Percentiles rank a stretch among this genome's conserved stretches.
Evolutionary conservation across 2,113 vertebrate genomes (phyloP).

Genomic region (Rostratula benghalensis): DNA sequence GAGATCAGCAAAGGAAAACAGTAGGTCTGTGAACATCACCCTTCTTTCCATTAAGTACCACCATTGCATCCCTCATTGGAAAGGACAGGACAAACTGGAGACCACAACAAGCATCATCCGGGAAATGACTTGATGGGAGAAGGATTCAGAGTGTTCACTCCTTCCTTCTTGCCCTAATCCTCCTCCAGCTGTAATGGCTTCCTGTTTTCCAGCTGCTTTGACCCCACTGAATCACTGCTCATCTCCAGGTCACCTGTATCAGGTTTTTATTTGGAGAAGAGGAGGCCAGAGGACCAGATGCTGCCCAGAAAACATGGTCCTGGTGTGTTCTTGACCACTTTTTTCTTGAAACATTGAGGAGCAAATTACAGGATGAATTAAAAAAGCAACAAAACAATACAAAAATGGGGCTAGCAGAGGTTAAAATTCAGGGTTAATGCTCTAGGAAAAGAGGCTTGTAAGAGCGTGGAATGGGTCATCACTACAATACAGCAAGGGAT

Average conservation of each 20-base stretch:
- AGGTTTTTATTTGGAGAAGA: background rate
- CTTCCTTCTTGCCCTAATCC: background rate
- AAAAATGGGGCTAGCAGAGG: background rate
- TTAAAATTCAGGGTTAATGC: background rate
- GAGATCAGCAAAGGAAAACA: background rate
- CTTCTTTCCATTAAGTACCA: background rate
- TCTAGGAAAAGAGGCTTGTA: background rate
- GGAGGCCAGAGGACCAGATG: background rate
- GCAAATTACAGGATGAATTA: background rate
- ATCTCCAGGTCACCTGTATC: background rate
- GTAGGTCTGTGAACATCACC: background rate
- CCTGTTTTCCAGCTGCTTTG: constrained; percentile 48
- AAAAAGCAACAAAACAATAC: background rate
- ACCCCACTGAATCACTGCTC: constrained; percentile 13
- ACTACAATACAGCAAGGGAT: background rate
- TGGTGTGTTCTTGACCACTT: background rate
- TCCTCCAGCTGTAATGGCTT: constrained; percentile 41
- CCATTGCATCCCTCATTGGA: background rate
- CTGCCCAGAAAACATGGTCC: background rate
- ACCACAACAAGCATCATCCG: background rate
- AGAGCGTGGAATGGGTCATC: background rate
- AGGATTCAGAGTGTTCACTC: background rate
- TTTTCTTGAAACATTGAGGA: background rate
- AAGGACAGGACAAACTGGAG: background rate
- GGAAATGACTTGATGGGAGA: constrained; percentile 32